Conservation (phyloP, 2,113 vertebrate genomes). For the Oreotragus oreotragus region DNA sequence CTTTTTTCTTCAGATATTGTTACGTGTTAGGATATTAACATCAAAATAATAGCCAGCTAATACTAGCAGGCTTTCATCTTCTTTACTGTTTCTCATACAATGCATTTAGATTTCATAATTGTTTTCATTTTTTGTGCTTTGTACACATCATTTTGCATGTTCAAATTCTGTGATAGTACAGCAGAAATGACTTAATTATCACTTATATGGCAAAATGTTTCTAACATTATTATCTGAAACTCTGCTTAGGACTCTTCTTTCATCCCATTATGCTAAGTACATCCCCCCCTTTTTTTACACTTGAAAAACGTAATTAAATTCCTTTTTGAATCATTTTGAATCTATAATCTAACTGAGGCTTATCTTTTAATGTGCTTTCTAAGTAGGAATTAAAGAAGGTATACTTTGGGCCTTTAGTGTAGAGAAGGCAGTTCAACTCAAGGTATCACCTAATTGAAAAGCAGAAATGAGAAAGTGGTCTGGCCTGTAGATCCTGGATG, state of each 20-base stretch:
- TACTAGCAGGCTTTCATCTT: not conserved
- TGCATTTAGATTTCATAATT: not conserved
- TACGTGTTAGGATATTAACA: not conserved
- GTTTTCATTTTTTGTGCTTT: constrained; percentile 6
- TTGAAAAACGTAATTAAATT: constrained; percentile 52
- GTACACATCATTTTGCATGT: not conserved
- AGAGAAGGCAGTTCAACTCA: not conserved
- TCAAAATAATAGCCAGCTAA: not conserved
- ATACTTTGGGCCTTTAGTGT: constrained; percentile 5
- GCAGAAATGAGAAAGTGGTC: not conserved
- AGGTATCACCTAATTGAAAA: not conserved
- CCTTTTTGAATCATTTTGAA: constrained; percentile 41
- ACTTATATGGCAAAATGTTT: not conserved
- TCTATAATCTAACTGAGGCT: not conserved
- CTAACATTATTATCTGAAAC: not conserved
- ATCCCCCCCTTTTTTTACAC: not conserved
- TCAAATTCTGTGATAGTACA: not conserved
- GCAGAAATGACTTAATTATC: constrained; percentile 45
- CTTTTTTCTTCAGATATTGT: not conserved
- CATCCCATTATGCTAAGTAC: constrained; percentile 24
- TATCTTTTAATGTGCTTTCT: constrained; percentile 37
- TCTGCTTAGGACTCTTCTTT: constrained; percentile 47
- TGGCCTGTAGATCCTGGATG: not conserved
- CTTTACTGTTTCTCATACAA: not conserved
- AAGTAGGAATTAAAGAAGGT: constrained; percentile 48